phyloP scores from a whole-genome alignment of 1,140 invertebrate genomes.

The Drosophila neocordata region DNA sequence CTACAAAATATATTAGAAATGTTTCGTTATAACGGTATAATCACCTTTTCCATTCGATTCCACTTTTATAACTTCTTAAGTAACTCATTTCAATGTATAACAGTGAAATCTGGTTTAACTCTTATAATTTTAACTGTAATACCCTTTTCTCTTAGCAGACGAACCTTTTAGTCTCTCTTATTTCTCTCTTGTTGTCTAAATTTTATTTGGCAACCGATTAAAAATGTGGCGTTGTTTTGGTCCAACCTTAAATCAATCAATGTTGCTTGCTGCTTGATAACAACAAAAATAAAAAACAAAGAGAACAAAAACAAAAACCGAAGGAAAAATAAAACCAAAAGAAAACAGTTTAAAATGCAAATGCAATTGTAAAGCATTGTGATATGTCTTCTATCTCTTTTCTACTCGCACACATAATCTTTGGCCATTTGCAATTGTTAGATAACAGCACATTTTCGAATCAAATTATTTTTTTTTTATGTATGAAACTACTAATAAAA shows the following conservation, averaged over 20 bases:
- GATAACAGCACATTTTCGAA: slow-evolving; percentile 37
- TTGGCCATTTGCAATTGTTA: slow-evolving; percentile 56
- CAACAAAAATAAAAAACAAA: slow-evolving; percentile 9
- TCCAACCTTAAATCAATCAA: slow-evolving; percentile 79
- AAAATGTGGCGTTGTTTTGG: slow-evolving; percentile 62
- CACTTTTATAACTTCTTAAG: no score
- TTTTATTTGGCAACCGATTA: slow-evolving; percentile 56
- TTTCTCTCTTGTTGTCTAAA: slow-evolving; percentile 11
- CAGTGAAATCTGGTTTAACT: no score
- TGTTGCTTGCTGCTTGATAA: slow-evolving; percentile 65
- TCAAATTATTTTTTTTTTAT: not conserved
- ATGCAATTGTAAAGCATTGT: slow-evolving; percentile 17
- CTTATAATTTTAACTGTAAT: no score
- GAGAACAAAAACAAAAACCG: slow-evolving; percentile 22
- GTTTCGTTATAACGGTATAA: no score
- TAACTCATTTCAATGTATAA: no score
- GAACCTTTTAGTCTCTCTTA: no score
- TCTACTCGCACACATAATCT: slow-evolving; percentile 35
- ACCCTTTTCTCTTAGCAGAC: no score
- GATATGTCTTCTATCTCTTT: slow-evolving; percentile 20
- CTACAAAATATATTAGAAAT: no score
- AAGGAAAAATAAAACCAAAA: slow-evolving; percentile 26
- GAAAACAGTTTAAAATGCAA: slow-evolving; percentile 26
- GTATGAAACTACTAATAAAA: slow-evolving; percentile 9
- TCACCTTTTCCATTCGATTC: no score